Percentiles rank a stretch among this genome's conserved stretches.
phyloP scores from a whole-genome alignment of 1,140 invertebrate genomes.

The Diachasmimorpha longicaudata region DNA sequence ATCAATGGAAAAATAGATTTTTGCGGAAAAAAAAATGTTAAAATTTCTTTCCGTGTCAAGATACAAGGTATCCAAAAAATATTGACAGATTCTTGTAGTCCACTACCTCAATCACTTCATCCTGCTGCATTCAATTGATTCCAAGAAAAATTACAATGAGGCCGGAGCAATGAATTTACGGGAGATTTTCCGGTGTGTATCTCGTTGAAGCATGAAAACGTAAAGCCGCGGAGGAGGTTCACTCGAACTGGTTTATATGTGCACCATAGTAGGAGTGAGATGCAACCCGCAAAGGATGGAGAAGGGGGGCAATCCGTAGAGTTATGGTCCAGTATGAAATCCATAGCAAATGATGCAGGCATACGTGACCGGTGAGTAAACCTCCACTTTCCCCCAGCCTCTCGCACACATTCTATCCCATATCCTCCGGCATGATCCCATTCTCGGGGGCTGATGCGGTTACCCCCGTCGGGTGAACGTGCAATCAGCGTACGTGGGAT shows the following conservation, averaged over 20 bases:
- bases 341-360: constrained; percentile 62
- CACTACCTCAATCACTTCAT: not conserved
- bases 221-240: not conserved
- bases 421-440: constrained; percentile 4
- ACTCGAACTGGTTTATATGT: not conserved
- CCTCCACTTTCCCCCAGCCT: constrained; percentile 23
- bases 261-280: not conserved
- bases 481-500: not conserved
- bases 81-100: not conserved
- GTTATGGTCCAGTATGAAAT: constrained; percentile 61
- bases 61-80: too few relatives aligned
- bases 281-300: constrained; percentile 14
- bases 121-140: not conserved
- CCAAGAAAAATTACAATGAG: not conserved
- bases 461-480: not conserved
- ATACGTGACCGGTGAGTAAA: constrained; percentile 57
- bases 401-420: not conserved
- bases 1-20: too few relatives aligned
- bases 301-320: constrained; percentile 42
- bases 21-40: too few relatives aligned
- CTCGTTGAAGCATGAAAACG: not conserved
- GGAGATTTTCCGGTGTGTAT: not conserved
- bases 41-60: too few relatives aligned
- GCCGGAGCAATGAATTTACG: not conserved
- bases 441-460: not conserved